Base-by-base conservation (phyloP, 2,797 vertebrate species). In the Nyctalus aviator region DNA sequence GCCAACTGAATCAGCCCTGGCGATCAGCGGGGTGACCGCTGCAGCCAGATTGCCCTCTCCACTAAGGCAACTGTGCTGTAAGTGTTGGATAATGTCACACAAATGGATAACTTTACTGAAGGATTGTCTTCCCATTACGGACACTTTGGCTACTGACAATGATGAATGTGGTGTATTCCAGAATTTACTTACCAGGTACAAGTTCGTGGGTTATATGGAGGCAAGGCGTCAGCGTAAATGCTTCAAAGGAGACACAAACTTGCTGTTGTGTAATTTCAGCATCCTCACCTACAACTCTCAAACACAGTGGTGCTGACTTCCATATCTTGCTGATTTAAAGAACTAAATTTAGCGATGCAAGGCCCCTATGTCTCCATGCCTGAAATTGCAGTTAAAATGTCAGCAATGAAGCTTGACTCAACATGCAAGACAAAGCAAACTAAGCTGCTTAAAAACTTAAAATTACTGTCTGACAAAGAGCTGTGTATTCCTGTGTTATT, bases 301-400 rank as follows among this genome's bases (percentile, higher is more conserved):
- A 86, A 75, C 32, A 35, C 2, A 71, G 3, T 21, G 27, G 5
- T 35, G 15, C 62, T 73, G 32, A 20, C 85, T 88, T 93, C 59
- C 10, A 5, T 71, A 66, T 72, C 71, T 55, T 79, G 57, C 20
- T 72, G 92, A 95, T 87, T 57, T 48, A 83, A 95, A 93, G 68
- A 95, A 87, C 81, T 91, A 69, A 78, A 53, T 50, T 44, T 88
- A 79, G 71, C 85, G 76, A 1, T 35, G 41, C 25, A 21, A 66
- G 57, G 20, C 30, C 64, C 15, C 85, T 72, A 6, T 62, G 69
- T 55, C 46, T 83, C 83, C 68, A 9, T 57, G 73, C 55, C 57
- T 79, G 77, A 83, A 88, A 79, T 82, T 69, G 88, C 64, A 88
- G 37, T 50, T 84, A 35, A 93, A 93, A 86, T 90, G 76, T 88